These are phyloP conservation scores for Trissolcus basalis DNA, from an alignment of 1,140 invertebrate species.

Conservation along the genomic window DNA sequence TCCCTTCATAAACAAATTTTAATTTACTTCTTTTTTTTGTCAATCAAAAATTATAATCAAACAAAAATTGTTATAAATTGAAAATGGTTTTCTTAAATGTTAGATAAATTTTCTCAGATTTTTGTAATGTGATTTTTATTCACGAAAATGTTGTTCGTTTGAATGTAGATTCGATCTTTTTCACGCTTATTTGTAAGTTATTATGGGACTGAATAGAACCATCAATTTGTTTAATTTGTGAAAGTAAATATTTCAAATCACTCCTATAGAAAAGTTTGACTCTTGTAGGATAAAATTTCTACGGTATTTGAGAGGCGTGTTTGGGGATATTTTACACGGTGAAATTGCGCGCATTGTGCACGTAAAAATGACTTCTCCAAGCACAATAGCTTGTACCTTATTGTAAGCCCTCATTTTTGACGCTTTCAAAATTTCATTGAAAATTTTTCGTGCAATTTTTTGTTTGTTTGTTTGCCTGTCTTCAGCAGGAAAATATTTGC, in stretches of 20 bases:
- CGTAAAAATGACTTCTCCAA: constrained; percentile 22
- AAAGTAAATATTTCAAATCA: constrained; percentile 23
- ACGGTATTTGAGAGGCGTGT: neutral
- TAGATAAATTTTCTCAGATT: too few species aligned
- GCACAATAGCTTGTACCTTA: neutral
- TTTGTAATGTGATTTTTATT: too few species aligned
- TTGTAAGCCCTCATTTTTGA: too few species aligned
- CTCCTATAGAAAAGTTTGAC: constrained; percentile 1
- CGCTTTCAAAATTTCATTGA: too few species aligned
- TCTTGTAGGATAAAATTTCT: constrained; percentile 14
- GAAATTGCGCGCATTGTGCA: constrained; percentile 20
- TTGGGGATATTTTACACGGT: constrained; percentile 9
- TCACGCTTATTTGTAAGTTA: constrained; percentile 2
- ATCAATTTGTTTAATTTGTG: constrained; percentile 11
- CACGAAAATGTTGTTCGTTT: too few species aligned
- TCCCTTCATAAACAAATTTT: neutral
- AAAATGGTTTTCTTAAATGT: too few species aligned
- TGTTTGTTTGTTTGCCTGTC: too few species aligned
- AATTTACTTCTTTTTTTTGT: too few species aligned
- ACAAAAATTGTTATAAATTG: too few species aligned
- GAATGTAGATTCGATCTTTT: neutral
- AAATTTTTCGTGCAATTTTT: too few species aligned
- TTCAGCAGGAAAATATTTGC: too few species aligned
- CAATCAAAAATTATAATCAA: too few species aligned
- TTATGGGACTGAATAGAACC: constrained; percentile 6